Base-by-base conservation (phyloP, 2,888 invertebrate genomes). In the Isoperla grammatica region DNA sequence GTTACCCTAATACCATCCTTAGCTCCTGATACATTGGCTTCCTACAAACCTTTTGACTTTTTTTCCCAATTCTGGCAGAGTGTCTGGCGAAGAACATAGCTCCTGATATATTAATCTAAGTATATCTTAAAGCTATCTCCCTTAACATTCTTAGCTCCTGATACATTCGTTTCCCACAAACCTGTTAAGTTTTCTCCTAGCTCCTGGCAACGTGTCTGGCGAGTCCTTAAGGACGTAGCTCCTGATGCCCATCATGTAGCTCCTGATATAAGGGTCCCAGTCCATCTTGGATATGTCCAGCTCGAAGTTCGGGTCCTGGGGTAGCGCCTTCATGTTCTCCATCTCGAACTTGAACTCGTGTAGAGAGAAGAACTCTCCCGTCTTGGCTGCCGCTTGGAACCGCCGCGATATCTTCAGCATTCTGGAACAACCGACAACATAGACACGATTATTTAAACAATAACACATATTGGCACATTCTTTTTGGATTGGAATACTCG, bases 321-420 rank as follows among this genome's bases (percentile, higher is more conserved):
- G 75, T 19, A 72, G 63, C 12, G 81, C 78, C 2, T 76, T 74
- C 60, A 88, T 78, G 65, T 88, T 87, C 0, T 79, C 73, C 1
- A 81, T 80, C 12, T 83, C 80, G 68, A 92, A 93, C 56, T 83
- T 79, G 93, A 93, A 96, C 67, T 94, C 88, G 71, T 88, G 82
- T 20, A 86, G 81, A 0, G 92, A 88, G 71, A 95, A 95, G 71
- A 89, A 95, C 70, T 88, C 86, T 0, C 94, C 87, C 0, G 86
- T 86, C 15, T 84, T 80, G 0, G 90, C 84, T 0, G 91, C 88
- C 69, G 84, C 81, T 68, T 89, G 85, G 72, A 93, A 86, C 63
- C 88, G 85, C 57, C 82, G 83, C n/a, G 90, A 88, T 1, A 91
- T 81, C 70, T 87, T 90, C 74, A 93, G 81, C 85, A 93, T 91